phyloP scores from a whole-genome alignment of 2,797 vertebrate species.

The Megalops cyprinoides region DNA sequence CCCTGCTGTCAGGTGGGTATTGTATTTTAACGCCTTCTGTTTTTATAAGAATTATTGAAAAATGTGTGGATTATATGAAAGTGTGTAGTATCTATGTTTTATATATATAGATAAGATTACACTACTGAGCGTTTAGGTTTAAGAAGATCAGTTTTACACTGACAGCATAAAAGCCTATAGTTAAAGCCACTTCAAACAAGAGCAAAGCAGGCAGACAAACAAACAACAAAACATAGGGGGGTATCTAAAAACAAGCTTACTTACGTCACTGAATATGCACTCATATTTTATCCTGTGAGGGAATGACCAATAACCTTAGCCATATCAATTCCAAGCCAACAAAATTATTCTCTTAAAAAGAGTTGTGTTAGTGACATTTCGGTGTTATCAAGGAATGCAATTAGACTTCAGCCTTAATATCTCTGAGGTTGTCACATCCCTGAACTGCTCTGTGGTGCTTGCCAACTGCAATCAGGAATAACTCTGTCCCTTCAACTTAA shows the following conservation, averaged over 20 bases:
- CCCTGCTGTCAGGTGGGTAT: no score
- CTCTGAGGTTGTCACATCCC: slow-evolving; percentile 96
- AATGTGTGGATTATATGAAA: no score
- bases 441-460: slow-evolving; percentile 86
- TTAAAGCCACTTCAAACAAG: no score
- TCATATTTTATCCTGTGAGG: slow-evolving; percentile 87
- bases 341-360: slow-evolving; percentile 93
- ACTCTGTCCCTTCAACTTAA: slow-evolving; percentile 99
- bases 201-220: not conserved
- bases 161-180: not conserved
- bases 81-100: no score
- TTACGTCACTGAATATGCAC: slow-evolving; percentile 30
- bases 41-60: no score
- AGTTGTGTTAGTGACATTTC: slow-evolving; percentile 93
- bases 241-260: not conserved
- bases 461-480: slow-evolving; percentile 99
- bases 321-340: slow-evolving; percentile 60
- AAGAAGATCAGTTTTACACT: not conserved
- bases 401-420: slow-evolving; percentile 99
- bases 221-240: not conserved
- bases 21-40: no score
- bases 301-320: slow-evolving; percentile 81
- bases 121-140: no score
- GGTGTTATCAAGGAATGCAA: slow-evolving; percentile 94
- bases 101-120: no score